These are phyloP conservation scores for Aphidius gifuensis DNA, from an alignment of 1,140 invertebrate species.

Conservation along the genomic window DNA sequence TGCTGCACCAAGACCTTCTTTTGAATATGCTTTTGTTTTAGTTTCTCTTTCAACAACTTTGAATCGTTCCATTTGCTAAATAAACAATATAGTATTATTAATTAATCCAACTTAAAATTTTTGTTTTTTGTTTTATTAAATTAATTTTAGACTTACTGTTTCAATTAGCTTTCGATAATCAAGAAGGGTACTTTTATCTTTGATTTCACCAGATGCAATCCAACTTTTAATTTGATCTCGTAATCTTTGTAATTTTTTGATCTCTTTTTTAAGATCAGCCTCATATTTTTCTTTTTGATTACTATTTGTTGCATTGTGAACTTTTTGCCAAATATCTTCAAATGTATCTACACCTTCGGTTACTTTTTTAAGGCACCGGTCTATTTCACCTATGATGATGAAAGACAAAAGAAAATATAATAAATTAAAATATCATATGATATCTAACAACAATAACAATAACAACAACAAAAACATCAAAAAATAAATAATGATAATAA, in stretches of 20 bases:
- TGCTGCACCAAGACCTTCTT: slow-evolving; percentile 96
- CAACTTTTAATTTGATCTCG: slow-evolving; percentile 99
- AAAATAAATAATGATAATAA: no score
- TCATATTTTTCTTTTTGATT: slow-evolving; percentile 99
- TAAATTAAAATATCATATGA: neutral
- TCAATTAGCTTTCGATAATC: slow-evolving; percentile 98
- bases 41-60: slow-evolving; percentile 99
- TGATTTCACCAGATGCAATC: slow-evolving; percentile 98
- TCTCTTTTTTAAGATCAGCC: slow-evolving; percentile 99
- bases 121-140: neutral
- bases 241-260: slow-evolving; percentile 98
- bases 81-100: no score
- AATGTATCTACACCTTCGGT: slow-evolving; percentile 97
- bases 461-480: neutral
- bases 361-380: slow-evolving; percentile 98
- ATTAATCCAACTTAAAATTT: neutral
- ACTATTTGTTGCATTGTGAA: slow-evolving; percentile 96
- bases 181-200: slow-evolving; percentile 94
- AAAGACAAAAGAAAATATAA: neutral
- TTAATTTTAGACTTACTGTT: slow-evolving; percentile 68
- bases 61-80: slow-evolving; percentile 99
- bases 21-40: slow-evolving; percentile 99
- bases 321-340: slow-evolving; percentile 99
- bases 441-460: neutral
- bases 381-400: slow-evolving; percentile 85